Evolutionary conservation across 2,113 vertebrate species (phyloP).

Genomic region (Prochilodus magdalenae): DNA sequence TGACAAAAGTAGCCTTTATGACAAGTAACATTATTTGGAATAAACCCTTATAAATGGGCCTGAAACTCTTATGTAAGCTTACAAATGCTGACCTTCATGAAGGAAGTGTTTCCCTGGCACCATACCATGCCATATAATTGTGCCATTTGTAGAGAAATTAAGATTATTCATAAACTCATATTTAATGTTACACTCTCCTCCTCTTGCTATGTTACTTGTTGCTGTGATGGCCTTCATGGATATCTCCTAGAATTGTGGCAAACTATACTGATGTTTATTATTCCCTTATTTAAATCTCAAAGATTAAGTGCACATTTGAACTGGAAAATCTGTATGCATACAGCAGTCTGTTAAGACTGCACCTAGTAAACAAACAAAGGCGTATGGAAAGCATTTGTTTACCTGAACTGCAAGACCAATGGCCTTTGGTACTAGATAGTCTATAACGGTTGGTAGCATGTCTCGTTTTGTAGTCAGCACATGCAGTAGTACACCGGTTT

Average conservation of each 20-base stretch:
- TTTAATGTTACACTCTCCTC: constrained; percentile 24
- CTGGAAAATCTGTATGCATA: background rate
- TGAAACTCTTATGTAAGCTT: too few relatives aligned
- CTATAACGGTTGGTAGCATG: constrained; percentile 24
- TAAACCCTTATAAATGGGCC: too few relatives aligned
- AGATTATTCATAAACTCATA: constrained; percentile 34
- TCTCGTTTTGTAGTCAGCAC: constrained; percentile 16
- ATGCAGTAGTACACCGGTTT: background rate
- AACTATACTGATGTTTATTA: background rate
- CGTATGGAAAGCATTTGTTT: constrained; percentile 5
- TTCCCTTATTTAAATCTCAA: background rate
- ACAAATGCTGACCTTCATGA: too few relatives aligned
- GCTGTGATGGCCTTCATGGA: background rate
- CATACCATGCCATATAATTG: constrained; percentile 61
- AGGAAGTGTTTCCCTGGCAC: too few relatives aligned
- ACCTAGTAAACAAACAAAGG: constrained; percentile 17
- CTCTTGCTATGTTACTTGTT: constrained; percentile 44
- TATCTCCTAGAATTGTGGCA: background rate
- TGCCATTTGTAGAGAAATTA: constrained; percentile 58
- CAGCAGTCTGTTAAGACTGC: background rate
- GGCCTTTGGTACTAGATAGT: constrained; percentile 15
- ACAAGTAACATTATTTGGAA: too few relatives aligned
- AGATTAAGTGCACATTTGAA: constrained; percentile 14
- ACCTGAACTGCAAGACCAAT: background rate
- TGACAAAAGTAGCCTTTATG: too few relatives aligned